These are phyloP conservation scores for Psittacus erithacus DNA, from an alignment of 2,113 vertebrate species.

Conservation along the genomic window DNA sequence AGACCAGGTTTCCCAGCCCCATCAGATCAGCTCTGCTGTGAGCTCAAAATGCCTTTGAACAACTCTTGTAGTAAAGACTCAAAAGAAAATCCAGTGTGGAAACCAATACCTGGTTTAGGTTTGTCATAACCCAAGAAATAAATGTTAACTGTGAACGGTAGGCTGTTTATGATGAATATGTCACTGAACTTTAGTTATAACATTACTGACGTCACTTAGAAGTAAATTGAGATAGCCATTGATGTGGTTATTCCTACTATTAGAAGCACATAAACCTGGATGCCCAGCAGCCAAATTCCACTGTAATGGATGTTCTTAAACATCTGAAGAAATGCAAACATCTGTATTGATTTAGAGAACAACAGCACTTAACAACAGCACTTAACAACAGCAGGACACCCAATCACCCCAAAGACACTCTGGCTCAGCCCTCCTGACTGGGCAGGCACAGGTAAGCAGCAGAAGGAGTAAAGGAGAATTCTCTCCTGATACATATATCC, in stretches of 20 bases:
- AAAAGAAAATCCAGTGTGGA: neutral
- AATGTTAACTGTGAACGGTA: neutral
- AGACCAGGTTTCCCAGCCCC: neutral
- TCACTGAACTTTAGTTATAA: neutral
- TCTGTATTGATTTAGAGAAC: neutral
- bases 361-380: neutral
- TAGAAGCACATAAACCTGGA: neutral
- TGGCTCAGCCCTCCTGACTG: neutral
- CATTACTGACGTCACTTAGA: neutral
- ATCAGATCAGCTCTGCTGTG: neutral
- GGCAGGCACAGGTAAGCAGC: too few species aligned
- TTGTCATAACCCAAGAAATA: neutral
- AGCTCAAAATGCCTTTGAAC: neutral
- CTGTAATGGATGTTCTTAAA: fast-evolving
- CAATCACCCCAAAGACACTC: neutral
- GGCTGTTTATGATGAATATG: neutral
- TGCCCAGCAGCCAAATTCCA: neutral
- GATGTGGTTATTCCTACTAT: neutral
- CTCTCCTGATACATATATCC: neutral
- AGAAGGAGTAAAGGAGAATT: too few species aligned
- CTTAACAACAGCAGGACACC: too few species aligned
- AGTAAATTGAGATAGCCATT: neutral
- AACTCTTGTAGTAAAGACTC: neutral
- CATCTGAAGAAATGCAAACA: neutral
- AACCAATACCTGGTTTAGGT: neutral